These are phyloP conservation scores for Drosophila mulleri DNA, from an alignment of 2,888 invertebrate species.

Conservation along the genomic window DNA sequence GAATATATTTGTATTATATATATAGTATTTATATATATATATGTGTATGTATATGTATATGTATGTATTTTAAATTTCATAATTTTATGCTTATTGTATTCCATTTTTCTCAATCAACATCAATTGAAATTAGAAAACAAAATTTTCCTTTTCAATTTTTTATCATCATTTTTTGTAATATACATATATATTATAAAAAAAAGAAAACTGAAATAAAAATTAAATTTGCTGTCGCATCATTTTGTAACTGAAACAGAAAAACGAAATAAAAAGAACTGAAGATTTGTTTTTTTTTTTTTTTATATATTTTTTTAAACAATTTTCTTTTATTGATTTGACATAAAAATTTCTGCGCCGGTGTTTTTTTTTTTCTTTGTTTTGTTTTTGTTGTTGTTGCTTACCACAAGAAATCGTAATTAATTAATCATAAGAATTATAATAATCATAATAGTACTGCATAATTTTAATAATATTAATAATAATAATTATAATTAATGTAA, in stretches of 20 bases:
- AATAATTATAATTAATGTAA: slow-evolving; percentile 72
- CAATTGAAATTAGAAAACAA: slow-evolving; percentile 20
- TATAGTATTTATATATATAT: slow-evolving; percentile 43
- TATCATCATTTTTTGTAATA: slow-evolving; percentile 9
- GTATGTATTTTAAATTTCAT: slow-evolving; percentile 50
- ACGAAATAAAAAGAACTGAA: slow-evolving; percentile 47
- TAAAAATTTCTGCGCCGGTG: slow-evolving; percentile 79
- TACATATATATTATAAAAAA: slow-evolving; percentile 13
- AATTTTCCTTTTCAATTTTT: background rate
- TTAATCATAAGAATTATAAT: slow-evolving; percentile 79
- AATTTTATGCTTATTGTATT: slow-evolving; percentile 55
- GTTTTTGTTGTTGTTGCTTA: slow-evolving; percentile 59
- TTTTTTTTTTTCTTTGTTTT: slow-evolving; percentile 50
- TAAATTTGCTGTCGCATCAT: background rate
- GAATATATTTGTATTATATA: slow-evolving; percentile 74
- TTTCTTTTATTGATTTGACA: slow-evolving; percentile 79
- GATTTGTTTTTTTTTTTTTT: slow-evolving; percentile 29
- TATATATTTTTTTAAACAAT: slow-evolving; percentile 71
- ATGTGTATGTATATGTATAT: slow-evolving; percentile 43
- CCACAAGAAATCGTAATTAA: slow-evolving; percentile 73
- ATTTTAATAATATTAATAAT: slow-evolving; percentile 74
- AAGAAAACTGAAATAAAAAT: slow-evolving; percentile 8
- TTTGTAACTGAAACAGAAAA: slow-evolving; percentile 4
- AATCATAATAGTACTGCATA: slow-evolving; percentile 78
- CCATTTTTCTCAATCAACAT: slow-evolving; percentile 40